Percentiles rank a stretch among this genome's conserved stretches.
Evolutionary conservation across 2,113 vertebrate genomes (phyloP).

Genomic region (Scolopax mira): DNA sequence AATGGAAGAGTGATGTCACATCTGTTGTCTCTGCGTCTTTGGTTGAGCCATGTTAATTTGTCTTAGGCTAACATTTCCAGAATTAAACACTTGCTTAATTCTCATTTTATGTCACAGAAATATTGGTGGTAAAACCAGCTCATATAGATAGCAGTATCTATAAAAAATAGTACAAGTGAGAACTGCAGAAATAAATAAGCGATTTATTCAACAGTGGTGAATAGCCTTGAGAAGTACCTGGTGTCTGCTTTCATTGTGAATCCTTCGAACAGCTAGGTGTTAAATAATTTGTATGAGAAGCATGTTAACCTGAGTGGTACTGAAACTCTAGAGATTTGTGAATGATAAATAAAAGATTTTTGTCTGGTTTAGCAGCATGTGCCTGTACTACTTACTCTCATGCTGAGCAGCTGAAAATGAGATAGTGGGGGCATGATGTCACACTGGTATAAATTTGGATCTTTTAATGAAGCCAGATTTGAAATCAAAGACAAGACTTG

Average conservation of each 20-base stretch:
- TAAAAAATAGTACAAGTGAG: neutral
- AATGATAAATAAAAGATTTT: conserved; percentile 11
- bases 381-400: neutral
- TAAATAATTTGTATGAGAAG: conserved; percentile 16
- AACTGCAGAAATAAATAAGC: neutral
- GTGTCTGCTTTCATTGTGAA: neutral
- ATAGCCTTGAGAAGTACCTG: neutral
- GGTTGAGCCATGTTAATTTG: neutral
- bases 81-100: conserved; percentile 5
- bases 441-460: neutral
- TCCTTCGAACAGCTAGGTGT: neutral
- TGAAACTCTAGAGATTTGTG: neutral
- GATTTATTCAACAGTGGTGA: neutral
- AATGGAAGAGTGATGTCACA: neutral
- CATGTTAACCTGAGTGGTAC: neutral
- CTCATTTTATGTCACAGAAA: neutral
- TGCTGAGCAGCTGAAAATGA: neutral
- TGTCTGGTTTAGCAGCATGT: neutral
- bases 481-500: neutral
- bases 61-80: neutral
- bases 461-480: neutral
- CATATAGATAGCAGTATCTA: neutral
- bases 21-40: neutral
- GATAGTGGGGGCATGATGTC: neutral
- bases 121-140: neutral